Evolutionary conservation across 64 coral and sea anemone genomes (phyloP).

Genomic region (Pachyseris speciosa): DNA sequence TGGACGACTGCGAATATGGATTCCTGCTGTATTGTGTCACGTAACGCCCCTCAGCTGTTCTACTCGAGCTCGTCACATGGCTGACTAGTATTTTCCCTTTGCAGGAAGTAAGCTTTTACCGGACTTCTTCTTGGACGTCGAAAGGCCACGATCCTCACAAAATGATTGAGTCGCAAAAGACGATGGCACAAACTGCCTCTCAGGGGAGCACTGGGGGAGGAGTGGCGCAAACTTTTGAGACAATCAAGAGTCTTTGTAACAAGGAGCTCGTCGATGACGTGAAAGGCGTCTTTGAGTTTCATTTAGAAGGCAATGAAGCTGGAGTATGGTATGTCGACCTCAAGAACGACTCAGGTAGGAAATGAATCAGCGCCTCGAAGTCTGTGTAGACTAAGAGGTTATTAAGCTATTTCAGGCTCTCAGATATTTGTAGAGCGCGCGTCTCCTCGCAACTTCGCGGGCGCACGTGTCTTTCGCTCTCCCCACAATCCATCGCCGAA

Average conservation of each 20-base stretch:
- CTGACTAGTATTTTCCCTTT: background rate
- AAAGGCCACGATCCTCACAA: slow-evolving; percentile 8
- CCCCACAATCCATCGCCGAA: too few species aligned
- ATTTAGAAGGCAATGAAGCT: slow-evolving; percentile 62
- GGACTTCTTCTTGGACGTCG: slow-evolving; percentile 94
- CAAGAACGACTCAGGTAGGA: slow-evolving; percentile 78
- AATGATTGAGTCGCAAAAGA: slow-evolving; percentile 48
- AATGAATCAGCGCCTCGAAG: too few species aligned
- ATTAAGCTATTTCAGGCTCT: too few species aligned
- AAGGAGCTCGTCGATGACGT: slow-evolving; percentile 74
- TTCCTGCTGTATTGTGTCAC: background rate
- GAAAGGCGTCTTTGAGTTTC: slow-evolving; percentile 82
- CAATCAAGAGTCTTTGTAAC: slow-evolving; percentile 55
- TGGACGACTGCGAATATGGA: background rate
- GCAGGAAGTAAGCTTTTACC: slow-evolving; percentile 81
- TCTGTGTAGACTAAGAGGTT: too few species aligned
- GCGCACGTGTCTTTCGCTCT: too few species aligned
- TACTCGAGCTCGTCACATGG: background rate
- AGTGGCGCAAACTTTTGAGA: slow-evolving; percentile 49
- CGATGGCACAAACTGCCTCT: background rate
- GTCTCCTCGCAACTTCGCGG: too few species aligned
- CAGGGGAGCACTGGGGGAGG: background rate
- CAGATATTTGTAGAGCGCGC: too few species aligned
- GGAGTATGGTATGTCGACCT: slow-evolving; percentile 86
- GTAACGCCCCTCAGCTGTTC: background rate